Evolutionary conservation across 2,797 vertebrate genomes (phyloP), one percentile per base, ranked within the genome.

Genomic region (Ctenopoma kingsleyae): DNA sequence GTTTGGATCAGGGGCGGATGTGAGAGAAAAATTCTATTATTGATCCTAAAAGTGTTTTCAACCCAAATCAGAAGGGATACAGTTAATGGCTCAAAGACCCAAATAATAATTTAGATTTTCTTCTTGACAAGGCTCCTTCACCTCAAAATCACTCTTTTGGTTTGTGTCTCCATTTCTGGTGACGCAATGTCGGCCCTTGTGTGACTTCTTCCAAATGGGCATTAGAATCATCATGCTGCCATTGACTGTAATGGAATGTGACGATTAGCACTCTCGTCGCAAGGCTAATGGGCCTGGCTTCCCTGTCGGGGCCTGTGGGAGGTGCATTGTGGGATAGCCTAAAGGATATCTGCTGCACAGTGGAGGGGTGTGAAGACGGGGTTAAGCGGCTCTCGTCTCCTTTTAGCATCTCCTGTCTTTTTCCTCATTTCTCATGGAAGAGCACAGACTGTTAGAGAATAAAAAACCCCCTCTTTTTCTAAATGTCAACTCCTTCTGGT

Each of bases 221-320:
- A 87, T 92, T 92, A 93, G 95, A 96, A 95, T 94, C 95, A 93
- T 74, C 84, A 43, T 22, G 46, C 67, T 49, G 70, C 94, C 94
- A 95, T 95, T 93, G 95, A 94, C 95, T 95, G 91, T 94, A 95
- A 93, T 90, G 94, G 95, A 96, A 96, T 93, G 93, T 94, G 94
- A 94, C 93, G 89, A 94, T 95, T 92, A 86, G 89, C 81, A 83
- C 93, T 92, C 93, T 94, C 90, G 93, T 95, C 90, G 94, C 92
- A 89, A 87, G 63, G 93, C 91, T 95, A 94, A 96, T 96, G 94
- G 91, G 91, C 85, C 91, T 89, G 93, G 92, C 94, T 95, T 90
- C 91, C 78, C 52, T 72, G 84, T 66, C 76, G 83, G 87, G 89
- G 87, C 87, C 86, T 71, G 13, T 81, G 32, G 75, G 70, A 81